Evolutionary conservation across 1,140 invertebrate genomes (phyloP), one percentile per base, ranked within the genome.

Genomic region (Gerris buenoi): DNA sequence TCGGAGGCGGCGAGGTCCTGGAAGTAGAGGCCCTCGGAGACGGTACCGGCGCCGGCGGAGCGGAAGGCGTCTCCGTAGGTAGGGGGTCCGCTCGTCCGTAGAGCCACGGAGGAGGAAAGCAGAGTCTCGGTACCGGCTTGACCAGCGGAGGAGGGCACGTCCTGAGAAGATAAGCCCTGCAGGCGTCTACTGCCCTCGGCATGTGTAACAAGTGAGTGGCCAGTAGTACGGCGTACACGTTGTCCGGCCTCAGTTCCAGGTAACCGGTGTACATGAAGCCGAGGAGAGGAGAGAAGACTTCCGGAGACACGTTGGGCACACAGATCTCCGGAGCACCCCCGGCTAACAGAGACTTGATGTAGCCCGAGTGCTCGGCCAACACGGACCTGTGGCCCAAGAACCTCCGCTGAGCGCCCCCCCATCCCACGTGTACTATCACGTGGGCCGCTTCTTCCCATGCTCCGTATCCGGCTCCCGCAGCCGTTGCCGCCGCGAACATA

Each of bases 251-350:
- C 25, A 89, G 76, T 70, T 88, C 86, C 65, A 89, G 75, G 63
- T 83, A 84, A 1, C 87, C 87, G 1, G 87, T 88, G 76, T 88
- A 88, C 86, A 89, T 88, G 74, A 87, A 89, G 13, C 86, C 85
- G 1, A 89, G 77, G 1, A 90, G 73, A 0, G 85, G 85, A 1
- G 85, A 85, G 72, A 89, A 90, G 59, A 86, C 85, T 68, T 88
- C 85, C 1, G 85, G 81, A 1, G 78, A 82, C 0, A 86, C 78
- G 71, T 83, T 84, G 26, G 83, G 81, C 28, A 85, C 77, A 59
- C 77, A 74, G 13, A 83, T 77, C 23, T 78, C 74, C 18, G 61
- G 33, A 59, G 57, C 70, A 72, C 78, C 66, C 75, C 76, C 61
- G 76, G 75, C 57, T 15, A 84, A 76, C 27, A 81, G 77, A 2